Conservation (phyloP, 1,140 invertebrate genomes). For the Parapsyche elsis region DNA sequence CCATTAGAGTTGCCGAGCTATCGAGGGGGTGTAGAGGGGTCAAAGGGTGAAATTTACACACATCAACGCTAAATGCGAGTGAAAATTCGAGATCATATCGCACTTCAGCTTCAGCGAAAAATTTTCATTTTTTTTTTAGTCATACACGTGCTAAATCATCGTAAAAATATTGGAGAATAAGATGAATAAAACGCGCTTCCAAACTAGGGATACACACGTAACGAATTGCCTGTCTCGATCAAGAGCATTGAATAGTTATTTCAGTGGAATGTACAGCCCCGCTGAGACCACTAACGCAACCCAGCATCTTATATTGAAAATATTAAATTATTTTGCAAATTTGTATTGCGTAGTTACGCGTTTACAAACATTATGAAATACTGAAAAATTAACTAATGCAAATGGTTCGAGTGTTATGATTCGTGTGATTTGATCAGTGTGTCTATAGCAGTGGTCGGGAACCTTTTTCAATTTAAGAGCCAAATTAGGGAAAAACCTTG, state of each 20-base stretch:
- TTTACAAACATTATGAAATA: too few relatives aligned
- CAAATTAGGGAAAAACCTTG: too few relatives aligned
- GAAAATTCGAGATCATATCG: slow-evolving; percentile 3
- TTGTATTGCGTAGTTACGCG: too few relatives aligned
- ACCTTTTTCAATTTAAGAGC: too few relatives aligned
- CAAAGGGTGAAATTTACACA: slow-evolving; percentile 2
- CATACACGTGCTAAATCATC: background rate
- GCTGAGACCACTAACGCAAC: background rate
- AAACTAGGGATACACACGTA: background rate
- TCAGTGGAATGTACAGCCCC: background rate
- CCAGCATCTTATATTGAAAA: background rate
- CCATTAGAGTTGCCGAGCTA: background rate
- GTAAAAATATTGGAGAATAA: background rate
- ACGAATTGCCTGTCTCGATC: slow-evolving; percentile 1
- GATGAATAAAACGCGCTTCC: background rate
- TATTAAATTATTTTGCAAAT: too few relatives aligned
- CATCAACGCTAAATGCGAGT: background rate
- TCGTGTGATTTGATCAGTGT: too few relatives aligned
- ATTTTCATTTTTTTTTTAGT: background rate
- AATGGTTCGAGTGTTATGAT: too few relatives aligned
- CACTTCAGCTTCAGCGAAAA: background rate
- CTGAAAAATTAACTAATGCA: too few relatives aligned
- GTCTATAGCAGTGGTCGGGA: too few relatives aligned
- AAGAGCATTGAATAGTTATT: background rate
- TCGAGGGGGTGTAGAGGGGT: background rate